Percentiles rank a stretch among this genome's conserved stretches.
phyloP scores from a whole-genome alignment of 1,140 invertebrate species.

The Copidosoma floridanum region DNA sequence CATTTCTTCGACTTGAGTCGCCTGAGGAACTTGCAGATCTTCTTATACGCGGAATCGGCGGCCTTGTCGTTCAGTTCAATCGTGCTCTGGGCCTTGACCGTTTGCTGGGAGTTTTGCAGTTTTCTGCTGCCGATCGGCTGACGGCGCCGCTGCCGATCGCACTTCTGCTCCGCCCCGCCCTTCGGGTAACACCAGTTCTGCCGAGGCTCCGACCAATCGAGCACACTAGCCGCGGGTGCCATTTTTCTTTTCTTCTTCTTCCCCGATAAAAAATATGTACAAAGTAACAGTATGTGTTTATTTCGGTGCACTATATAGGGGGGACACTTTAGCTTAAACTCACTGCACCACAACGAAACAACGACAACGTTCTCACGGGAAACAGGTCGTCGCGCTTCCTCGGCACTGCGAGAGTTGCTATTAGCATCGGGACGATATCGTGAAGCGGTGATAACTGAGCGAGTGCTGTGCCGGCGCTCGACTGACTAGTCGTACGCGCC shows the following conservation, averaged over 20 bases:
- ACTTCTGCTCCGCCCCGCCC: background rate
- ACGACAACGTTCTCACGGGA: no score
- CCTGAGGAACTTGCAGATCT: constrained; percentile 50
- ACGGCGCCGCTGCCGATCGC: background rate
- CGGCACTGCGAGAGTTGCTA: no score
- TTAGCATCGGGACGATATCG: no score
- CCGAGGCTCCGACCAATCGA: constrained; percentile 50
- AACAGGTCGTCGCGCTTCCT: no score
- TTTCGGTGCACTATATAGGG: no score
- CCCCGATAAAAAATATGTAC: no score
- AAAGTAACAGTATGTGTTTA: no score
- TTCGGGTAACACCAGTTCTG: constrained; percentile 51
- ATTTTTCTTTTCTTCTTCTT: constrained; percentile 27
- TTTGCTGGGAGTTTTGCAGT: constrained; percentile 30
- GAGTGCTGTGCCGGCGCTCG: background rate
- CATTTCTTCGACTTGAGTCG: constrained; percentile 46
- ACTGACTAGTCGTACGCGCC: background rate
- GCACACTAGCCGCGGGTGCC: constrained; percentile 45
- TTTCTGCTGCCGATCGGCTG: constrained; percentile 8
- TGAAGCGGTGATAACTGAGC: background rate
- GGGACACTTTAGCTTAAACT: background rate
- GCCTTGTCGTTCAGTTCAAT: constrained; percentile 43
- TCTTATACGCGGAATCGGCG: constrained; percentile 47
- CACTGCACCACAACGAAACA: no score
- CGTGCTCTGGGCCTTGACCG: constrained; percentile 37